Evolutionary conservation across 2,888 invertebrate species (phyloP), one percentile per base, ranked within the genome.

Genomic region (Cantharis rustica): DNA sequence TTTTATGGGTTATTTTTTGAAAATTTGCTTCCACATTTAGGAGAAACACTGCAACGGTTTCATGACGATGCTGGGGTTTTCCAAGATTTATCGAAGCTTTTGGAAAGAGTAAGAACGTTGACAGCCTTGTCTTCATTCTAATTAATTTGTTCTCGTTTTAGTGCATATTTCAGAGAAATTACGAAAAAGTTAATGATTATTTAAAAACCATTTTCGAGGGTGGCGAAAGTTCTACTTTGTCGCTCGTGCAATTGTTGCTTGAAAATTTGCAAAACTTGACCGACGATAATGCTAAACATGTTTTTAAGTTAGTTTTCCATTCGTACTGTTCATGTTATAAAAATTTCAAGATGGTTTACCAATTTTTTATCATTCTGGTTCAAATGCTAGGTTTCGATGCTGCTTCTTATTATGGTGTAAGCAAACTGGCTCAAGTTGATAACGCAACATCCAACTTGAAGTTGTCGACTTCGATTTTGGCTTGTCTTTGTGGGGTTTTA

Each of bases 351-450:
- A 71, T 81, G 9, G 78, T 82, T 66, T 86, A 84, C 76, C 82
- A 84, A 80, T 84, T 84, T 79, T 81, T 85, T 15, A 70, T 86
- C 16, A 26, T 85, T 13, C 31, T 86, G 26, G 31, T 83, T 10
- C 81, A 86, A 77, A 71, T 82, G 13, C 76, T 85, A 61, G 86
- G 86, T 68, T 85, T 86, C 79, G 80, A 86, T 73, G 27, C 83
- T n/a, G 79, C 79, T 62, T 71, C 76, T 13, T 76, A 80, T 71
- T 83, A 84, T 61, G 76, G 81, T 71, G 76, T 81, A 47, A 69
- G 72, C 61, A 79, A 81, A 76, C 71, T 74, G 68, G 73, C 79
- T 10, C 80, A 82, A 75, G 63, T 72, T 70, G 16, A 70, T 16
- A 17, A 78, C 47, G 10, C 61, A 17, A 27, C 73, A 15, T 17